Conservation (phyloP, 2,888 invertebrate genomes). For the Urechis unicinctus region DNA sequence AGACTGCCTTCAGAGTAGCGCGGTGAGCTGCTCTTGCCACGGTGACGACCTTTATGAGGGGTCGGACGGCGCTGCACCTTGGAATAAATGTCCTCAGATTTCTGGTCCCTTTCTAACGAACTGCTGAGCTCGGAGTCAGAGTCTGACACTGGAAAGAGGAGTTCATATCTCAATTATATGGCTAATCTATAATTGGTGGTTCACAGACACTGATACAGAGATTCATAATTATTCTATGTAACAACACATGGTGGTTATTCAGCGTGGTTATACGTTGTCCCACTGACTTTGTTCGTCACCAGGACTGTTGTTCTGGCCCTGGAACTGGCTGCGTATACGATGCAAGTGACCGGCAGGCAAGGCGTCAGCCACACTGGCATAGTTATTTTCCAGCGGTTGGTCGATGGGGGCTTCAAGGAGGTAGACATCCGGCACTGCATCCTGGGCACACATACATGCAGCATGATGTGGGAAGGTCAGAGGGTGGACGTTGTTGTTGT, state of each 20-base stretch:
- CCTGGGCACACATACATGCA: background rate
- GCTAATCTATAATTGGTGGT: too few relatives aligned
- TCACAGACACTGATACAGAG: too few relatives aligned
- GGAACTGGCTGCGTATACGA: slow-evolving; percentile 27
- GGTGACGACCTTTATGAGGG: slow-evolving; percentile 61
- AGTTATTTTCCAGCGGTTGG: slow-evolving; percentile 59
- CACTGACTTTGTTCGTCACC: too few relatives aligned
- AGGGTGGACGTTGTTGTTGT: too few relatives aligned
- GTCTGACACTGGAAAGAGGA: slow-evolving; percentile 60
- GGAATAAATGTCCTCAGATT: slow-evolving; percentile 53
- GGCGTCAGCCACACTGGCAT: slow-evolving; percentile 64
- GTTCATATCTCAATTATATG: too few relatives aligned
- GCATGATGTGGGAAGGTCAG: background rate
- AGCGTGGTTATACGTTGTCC: too few relatives aligned
- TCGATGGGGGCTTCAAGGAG: too few relatives aligned
- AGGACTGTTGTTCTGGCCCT: too few relatives aligned
- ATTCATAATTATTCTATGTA: too few relatives aligned
- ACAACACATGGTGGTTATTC: too few relatives aligned
- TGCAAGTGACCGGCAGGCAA: slow-evolving; percentile 49
- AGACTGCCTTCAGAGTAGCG: background rate
- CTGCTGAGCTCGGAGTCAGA: slow-evolving; percentile 80
- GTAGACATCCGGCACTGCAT: slow-evolving; percentile 50
- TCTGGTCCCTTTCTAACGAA: slow-evolving; percentile 62
- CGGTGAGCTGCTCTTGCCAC: slow-evolving; percentile 14
- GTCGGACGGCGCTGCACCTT: slow-evolving; percentile 61